Percentiles rank a stretch among this genome's conserved stretches.
These are phyloP conservation scores for Meandrusa payeni DNA, from an alignment of 2,888 invertebrate species.

Conservation along the genomic window DNA sequence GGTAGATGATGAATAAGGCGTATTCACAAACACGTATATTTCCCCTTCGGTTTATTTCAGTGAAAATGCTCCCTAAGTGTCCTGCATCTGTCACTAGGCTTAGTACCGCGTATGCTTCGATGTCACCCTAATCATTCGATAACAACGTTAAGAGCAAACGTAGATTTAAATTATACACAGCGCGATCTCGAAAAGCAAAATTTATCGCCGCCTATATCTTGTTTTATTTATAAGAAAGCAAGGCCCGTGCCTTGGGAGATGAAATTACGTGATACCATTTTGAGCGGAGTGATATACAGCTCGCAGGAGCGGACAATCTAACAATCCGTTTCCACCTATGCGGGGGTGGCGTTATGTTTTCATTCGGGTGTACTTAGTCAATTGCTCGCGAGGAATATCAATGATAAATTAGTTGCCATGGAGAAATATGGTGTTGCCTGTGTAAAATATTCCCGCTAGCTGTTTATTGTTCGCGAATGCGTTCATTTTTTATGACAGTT, in stretches of 20 bases:
- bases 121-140: too few relatives aligned
- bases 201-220: constrained; percentile 76
- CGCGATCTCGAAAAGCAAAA: constrained; percentile 66
- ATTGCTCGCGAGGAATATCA: constrained; percentile 32
- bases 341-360: constrained; percentile 35
- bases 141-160: constrained; percentile 54
- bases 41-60: too few relatives aligned
- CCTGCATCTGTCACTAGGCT: too few relatives aligned
- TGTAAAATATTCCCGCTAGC: constrained; percentile 16
- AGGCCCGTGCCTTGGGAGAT: constrained; percentile 65
- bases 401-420: constrained; percentile 26
- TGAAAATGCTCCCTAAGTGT: too few relatives aligned
- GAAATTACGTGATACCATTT: constrained; percentile 80
- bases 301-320: constrained; percentile 34
- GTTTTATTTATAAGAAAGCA: constrained; percentile 79
- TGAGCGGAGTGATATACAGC: constrained; percentile 74
- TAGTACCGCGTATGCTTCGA: too few relatives aligned
- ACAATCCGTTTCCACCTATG: constrained; percentile 31
- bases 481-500: background rate
- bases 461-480: constrained; percentile 13
- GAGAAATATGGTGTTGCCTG: constrained; percentile 24
- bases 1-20: too few relatives aligned
- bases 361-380: constrained; percentile 37
- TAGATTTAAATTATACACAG: constrained; percentile 69
- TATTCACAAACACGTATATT: too few relatives aligned